Percentiles rank a stretch among this genome's conserved stretches.
These are phyloP conservation scores for Reticulitermes speratus DNA, from an alignment of 1,140 invertebrate species.

Conservation along the genomic window DNA sequence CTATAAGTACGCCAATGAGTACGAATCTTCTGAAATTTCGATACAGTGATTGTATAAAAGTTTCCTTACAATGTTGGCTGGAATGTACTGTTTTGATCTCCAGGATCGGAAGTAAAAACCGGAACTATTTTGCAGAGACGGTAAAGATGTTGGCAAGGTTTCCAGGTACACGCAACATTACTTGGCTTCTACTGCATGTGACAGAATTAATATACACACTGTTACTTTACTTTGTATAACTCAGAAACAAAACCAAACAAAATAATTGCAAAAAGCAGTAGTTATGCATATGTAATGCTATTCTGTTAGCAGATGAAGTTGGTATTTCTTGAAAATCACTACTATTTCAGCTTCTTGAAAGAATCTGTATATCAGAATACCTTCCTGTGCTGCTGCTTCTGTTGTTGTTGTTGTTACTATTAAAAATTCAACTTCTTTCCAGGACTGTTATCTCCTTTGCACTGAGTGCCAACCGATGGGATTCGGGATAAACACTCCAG, in stretches of 20 bases:
- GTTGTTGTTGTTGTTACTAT: neutral
- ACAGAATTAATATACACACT: neutral
- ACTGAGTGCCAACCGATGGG: neutral
- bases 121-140: neutral
- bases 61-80: neutral
- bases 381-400: neutral
- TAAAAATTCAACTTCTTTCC: neutral
- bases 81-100: neutral
- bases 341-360: neutral
- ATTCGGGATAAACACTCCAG: neutral
- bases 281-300: neutral
- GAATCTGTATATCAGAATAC: neutral
- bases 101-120: neutral
- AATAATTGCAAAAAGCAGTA: neutral
- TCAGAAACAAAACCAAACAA: neutral
- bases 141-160: neutral
- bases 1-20: neutral
- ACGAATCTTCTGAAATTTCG: neutral
- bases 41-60: neutral
- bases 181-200: neutral
- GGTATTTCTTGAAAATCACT: constrained; percentile 3
- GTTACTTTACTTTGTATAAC: neutral
- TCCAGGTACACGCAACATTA: neutral
- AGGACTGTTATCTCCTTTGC: neutral
- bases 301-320: neutral